A percentile compares a stretch with the other conserved stretches of the same genome.
These are phyloP conservation scores for Masnerella sp. DNA, from an alignment of 2,888 invertebrate genomes.

Conservation along the genomic window DNA sequence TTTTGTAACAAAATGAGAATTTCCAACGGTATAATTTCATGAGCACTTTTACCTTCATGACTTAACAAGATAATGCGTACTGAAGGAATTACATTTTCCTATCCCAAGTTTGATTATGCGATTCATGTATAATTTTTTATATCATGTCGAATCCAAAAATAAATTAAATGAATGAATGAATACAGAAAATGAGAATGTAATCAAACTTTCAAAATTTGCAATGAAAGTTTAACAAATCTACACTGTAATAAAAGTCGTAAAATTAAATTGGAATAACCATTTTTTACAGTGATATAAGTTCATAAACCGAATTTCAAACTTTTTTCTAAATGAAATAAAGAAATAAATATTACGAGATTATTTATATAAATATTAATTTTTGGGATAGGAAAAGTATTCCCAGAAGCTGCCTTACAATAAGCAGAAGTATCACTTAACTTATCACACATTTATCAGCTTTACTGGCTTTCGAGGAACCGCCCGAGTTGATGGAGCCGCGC, in stretches of 20 bases:
- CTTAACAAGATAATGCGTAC: background rate
- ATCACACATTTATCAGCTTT: constrained; percentile 58
- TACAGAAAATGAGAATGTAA: too few relatives aligned
- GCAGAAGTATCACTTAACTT: constrained; percentile 54
- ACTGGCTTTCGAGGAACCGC: constrained; percentile 61
- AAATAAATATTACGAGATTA: background rate
- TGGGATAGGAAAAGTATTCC: constrained; percentile 21
- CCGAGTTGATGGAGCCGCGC: constrained; percentile 71
- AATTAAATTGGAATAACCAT: too few relatives aligned
- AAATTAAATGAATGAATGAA: too few relatives aligned
- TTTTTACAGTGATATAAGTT: too few relatives aligned
- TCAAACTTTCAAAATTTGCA: too few relatives aligned
- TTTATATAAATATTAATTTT: background rate
- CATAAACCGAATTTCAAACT: too few relatives aligned
- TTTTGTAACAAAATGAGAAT: too few relatives aligned
- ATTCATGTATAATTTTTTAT: too few relatives aligned
- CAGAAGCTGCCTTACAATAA: constrained; percentile 13
- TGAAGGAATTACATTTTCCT: background rate
- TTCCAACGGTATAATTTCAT: background rate
- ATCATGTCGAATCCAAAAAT: background rate
- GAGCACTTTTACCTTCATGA: background rate
- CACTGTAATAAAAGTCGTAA: too few relatives aligned
- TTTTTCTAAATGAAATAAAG: background rate
- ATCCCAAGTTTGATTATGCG: too few relatives aligned
- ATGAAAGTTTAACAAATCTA: too few relatives aligned